Evolutionary conservation across 2,888 invertebrate species (phyloP), one percentile per base, ranked within the genome.

Genomic region (Cataglyphis altisquamis): DNA sequence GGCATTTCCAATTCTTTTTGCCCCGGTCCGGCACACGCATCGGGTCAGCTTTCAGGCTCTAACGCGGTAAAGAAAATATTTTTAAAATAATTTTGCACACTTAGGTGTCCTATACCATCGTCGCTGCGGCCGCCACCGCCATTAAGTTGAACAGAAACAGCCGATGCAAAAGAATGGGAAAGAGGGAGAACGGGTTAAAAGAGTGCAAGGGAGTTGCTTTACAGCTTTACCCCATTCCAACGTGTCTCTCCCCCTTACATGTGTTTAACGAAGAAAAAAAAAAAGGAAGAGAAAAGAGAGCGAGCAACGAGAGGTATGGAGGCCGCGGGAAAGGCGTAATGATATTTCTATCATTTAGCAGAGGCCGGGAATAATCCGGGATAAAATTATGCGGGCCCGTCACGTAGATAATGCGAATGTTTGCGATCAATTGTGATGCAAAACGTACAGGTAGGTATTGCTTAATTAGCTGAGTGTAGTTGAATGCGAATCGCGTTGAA

Each of bases 1-100:
- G 91, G 92, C 91, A 91, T 93, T 91, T 90, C 87, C 91, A 89
- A 92, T 93, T 92, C 92, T 91, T 92, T 92, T 91, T 91, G 84
- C 88, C 55, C 70, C 78, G 72, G 74, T 39, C 74, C 36, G 12
- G 74, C 41, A 29, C 63, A 55, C 74, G 63, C 74, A 52, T 72
- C 68, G 91, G 93, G 92, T 93, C 92, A 93, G 93, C 94, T 93
- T 93, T 93, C 92, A 92, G 85, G 90, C 84, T 94, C 84, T 94
- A 94, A 94, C 91, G 90, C 74, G 92, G 93, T 94, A 94, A 94
- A 92, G 94, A 91, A 93, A 94, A 94, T 94, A 93, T 94, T 94
- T 94, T 93, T 87, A 94, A 94, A 94, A 94, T 92, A 93, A 94
- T 94, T 93, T 93, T 93, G 92, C 93, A 93, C 94, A 93, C 94